Evolutionary conservation across 2,113 vertebrate species (phyloP).

Genomic region (Crotalus helleri): DNA sequence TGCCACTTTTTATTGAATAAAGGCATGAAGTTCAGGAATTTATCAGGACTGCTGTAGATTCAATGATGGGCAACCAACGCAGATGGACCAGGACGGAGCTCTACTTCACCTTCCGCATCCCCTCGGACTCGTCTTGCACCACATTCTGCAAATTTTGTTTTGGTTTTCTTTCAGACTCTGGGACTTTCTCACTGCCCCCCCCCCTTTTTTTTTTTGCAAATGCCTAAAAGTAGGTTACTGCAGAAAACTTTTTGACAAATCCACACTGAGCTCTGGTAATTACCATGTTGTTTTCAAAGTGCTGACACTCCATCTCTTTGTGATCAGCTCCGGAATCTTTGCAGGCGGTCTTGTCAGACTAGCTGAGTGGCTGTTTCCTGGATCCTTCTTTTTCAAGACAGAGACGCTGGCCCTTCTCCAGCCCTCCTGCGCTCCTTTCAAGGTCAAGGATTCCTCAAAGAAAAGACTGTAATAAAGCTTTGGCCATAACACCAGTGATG

Average conservation of each 20-base stretch:
- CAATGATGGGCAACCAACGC: accelerated
- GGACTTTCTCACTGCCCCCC: background rate
- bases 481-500: background rate
- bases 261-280: background rate
- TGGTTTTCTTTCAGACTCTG: background rate
- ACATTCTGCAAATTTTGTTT: background rate
- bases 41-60: background rate
- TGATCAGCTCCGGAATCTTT: background rate
- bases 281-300: background rate
- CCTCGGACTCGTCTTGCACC: background rate
- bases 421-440: background rate
- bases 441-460: background rate
- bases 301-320: background rate
- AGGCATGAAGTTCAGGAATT: background rate
- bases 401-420: background rate
- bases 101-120: background rate
- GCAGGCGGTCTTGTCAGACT: background rate
- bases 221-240: background rate
- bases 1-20: slow-evolving; percentile 14
- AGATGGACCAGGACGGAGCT: accelerated
- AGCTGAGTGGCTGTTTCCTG: background rate
- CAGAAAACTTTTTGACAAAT: background rate
- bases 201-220: background rate
- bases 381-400: background rate
- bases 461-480: background rate